Percentiles rank a stretch among this genome's conserved stretches.
phyloP scores from a whole-genome alignment of 1,140 invertebrate species.

The Drosophila ercepeae region DNA sequence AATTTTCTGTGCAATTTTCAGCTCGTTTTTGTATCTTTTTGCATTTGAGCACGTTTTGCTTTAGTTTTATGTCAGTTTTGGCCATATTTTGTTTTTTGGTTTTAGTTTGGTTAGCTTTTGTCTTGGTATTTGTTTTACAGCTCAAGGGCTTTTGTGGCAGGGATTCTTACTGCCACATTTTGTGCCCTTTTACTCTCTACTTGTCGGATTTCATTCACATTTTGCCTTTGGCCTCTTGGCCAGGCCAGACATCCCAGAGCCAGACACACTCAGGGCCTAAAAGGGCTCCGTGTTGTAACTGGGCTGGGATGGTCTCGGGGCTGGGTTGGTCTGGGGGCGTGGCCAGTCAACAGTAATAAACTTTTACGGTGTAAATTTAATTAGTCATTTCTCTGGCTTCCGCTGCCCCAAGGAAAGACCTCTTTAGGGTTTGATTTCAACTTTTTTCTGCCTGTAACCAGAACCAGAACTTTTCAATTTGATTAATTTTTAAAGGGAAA shows the following conservation, averaged over 20 bases:
- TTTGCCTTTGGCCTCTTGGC: conserved; percentile 42
- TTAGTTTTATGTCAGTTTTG: conserved; percentile 28
- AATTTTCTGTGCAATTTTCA: conserved; percentile 14
- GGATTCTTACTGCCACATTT: conserved; percentile 41
- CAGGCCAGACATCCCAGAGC: conserved; percentile 43
- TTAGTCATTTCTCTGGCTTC: conserved; percentile 79
- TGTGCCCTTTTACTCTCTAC: conserved; percentile 40
- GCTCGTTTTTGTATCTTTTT: conserved; percentile 46
- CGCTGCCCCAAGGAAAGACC: no score
- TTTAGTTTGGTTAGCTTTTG: conserved; percentile 4
- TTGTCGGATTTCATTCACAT: conserved; percentile 72
- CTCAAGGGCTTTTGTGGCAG: conserved; percentile 67
- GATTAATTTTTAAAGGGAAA: conserved; percentile 24
- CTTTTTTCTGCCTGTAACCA: conserved; percentile 2
- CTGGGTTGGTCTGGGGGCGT: no score
- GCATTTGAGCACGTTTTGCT: conserved; percentile 66
- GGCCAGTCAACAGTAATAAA: conserved; percentile 73
- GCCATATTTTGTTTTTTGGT: conserved; percentile 9
- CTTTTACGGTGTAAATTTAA: conserved; percentile 79
- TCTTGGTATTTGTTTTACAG: conserved; percentile 9
- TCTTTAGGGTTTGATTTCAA: conserved; percentile 58
- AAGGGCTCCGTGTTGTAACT: no score
- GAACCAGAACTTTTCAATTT: conserved; percentile 43
- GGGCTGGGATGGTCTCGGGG: no score
- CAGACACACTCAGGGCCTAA: neutral